phyloP scores from a whole-genome alignment of 2,797 vertebrate species.

The Gymnothorax javanicus region DNA sequence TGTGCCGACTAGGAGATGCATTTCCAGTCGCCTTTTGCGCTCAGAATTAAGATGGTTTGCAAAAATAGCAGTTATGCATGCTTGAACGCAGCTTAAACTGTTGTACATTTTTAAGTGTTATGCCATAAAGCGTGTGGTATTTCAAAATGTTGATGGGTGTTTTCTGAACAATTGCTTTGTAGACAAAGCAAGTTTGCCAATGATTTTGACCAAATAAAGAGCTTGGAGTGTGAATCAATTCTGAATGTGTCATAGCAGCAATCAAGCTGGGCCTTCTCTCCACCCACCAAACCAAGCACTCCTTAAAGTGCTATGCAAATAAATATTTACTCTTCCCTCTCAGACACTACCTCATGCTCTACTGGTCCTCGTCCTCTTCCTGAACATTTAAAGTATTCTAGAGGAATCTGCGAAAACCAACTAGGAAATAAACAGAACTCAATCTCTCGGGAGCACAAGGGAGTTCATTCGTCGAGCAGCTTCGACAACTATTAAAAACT shows the following conservation, averaged over 20 bases:
- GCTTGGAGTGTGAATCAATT: slow-evolving; percentile 32
- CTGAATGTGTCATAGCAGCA: slow-evolving; percentile 29
- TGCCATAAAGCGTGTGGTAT: background rate
- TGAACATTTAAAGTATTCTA: slow-evolving; percentile 58
- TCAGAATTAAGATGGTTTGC: background rate
- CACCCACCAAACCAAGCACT: slow-evolving; percentile 59
- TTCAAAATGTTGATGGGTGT: background rate
- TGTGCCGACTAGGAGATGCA: background rate
- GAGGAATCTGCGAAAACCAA: slow-evolving; percentile 49
- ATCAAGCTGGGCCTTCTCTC: slow-evolving; percentile 56
- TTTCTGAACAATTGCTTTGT: background rate
- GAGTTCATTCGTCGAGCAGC: too few species aligned
- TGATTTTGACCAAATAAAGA: background rate
- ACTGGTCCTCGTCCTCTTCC: slow-evolving; percentile 59
- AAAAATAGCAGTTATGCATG: background rate
- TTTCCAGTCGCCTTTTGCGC: background rate
- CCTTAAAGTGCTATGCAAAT: slow-evolving; percentile 58
- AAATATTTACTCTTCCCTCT: slow-evolving; percentile 70
- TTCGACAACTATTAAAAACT: too few species aligned
- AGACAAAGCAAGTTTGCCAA: background rate
- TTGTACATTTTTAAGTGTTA: background rate
- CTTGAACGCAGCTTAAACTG: background rate
- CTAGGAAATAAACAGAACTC: slow-evolving; percentile 51
- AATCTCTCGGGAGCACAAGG: slow-evolving; percentile 27
- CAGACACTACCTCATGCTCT: slow-evolving; percentile 73